Percentiles rank a stretch among this genome's conserved stretches.
These are phyloP conservation scores for Dolichomitus sp. DNA, from an alignment of 2,888 invertebrate species.

Conservation along the genomic window DNA sequence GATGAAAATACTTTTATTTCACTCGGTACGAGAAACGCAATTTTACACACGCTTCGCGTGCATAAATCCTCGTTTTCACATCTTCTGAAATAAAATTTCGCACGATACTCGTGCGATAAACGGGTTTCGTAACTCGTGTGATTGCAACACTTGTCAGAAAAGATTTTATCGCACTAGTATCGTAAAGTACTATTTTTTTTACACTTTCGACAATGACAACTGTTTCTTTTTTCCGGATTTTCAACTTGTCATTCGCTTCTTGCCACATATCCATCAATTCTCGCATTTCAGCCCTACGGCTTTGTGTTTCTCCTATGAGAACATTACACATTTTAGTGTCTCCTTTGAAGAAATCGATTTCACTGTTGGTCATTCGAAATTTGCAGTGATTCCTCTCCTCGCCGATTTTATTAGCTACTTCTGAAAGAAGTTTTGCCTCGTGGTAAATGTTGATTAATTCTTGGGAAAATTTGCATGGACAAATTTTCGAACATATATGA, in stretches of 20 bases:
- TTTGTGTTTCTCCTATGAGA: conserved; percentile 54
- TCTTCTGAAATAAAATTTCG: too few relatives aligned
- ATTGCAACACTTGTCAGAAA: too few relatives aligned
- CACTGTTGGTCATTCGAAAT: conserved; percentile 66
- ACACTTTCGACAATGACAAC: conserved; percentile 47
- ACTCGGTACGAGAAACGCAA: too few relatives aligned
- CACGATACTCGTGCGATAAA: too few relatives aligned
- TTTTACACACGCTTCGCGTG: too few relatives aligned
- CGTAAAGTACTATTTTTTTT: too few relatives aligned
- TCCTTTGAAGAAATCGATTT: conserved; percentile 59
- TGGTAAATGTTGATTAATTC: conserved; percentile 58
- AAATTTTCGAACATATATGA: conserved; percentile 54
- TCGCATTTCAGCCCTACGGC: conserved; percentile 59
- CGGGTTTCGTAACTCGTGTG: too few relatives aligned
- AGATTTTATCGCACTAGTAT: too few relatives aligned
- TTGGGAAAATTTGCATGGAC: conserved; percentile 57
- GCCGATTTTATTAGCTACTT: conserved; percentile 34
- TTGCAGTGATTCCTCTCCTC: conserved; percentile 26
- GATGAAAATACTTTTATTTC: neutral
- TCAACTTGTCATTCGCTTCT: conserved; percentile 64
- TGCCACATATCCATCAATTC: conserved; percentile 67
- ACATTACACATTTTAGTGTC: conserved; percentile 55
- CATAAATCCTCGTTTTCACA: too few relatives aligned
- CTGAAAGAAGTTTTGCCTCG: conserved; percentile 34
- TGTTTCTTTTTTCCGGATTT: conserved; percentile 51